Evolutionary conservation across 2,888 invertebrate species (phyloP), one percentile per base, ranked within the genome.

Genomic region (Stratiomys singularior): DNA sequence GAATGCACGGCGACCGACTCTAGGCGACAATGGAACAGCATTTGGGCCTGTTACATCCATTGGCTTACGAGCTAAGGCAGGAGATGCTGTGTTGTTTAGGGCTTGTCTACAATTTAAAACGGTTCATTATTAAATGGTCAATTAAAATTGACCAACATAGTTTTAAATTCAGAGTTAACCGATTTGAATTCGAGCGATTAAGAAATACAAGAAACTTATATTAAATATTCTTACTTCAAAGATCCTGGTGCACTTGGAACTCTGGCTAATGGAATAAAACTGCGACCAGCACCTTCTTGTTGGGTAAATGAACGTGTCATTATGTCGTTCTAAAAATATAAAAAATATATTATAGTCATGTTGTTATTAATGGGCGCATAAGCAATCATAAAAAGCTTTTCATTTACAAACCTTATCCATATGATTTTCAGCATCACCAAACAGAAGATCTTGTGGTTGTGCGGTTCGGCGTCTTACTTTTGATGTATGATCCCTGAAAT

Each of bases 191-290:
- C 27, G 66, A 66, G 2, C n/a, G 13, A 44, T 44, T 44, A 44
- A 44, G 9, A 44, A 63, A 44, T 44, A 9, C 7, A 13, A 13
- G 44, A 44, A 64, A 7, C 4, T 60, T 74, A 5, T 27, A 3
- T n/a, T 5, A 11, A 21, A 11, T 46, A 21, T 2, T 86, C 86
- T 88, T 87, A 94, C 94, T 93, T 92, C 80, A 94, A 89, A 81
- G 93, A 92, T 81, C 93, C 93, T 4, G 94, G 93, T 60, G 93
- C 93, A 85, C 93, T 93, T 80, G 94, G 93, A 77, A 94, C 90
- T 87, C 89, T 90, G 82, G 88, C 90, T 82, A 88, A 88, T 83
- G 85, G 91, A 81, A 84, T 83, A 79, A 84, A 82, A 77, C 82
- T 83, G 25, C 82, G 81, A 37, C 80, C 71, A 18, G 77, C 77